Percentiles rank a stretch among this genome's conserved stretches.
These are phyloP conservation scores for Trichonephila clavipes DNA, from an alignment of 1,140 invertebrate species.

Conservation along the genomic window DNA sequence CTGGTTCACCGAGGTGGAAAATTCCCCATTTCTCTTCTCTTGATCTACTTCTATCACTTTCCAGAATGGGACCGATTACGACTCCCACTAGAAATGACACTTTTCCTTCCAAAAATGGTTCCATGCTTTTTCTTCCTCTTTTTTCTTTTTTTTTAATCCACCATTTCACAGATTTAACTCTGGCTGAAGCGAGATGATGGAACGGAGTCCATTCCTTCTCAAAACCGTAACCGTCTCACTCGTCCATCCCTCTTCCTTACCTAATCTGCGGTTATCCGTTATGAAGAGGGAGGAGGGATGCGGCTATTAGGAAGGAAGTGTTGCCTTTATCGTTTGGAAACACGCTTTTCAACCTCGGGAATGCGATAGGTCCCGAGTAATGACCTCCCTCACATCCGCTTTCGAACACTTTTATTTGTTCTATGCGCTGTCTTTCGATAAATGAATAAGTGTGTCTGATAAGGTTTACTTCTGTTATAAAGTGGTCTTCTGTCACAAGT, in stretches of 20 bases:
- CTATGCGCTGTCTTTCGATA: not conserved
- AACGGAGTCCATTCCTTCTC: not conserved
- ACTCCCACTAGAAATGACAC: constrained; percentile 18
- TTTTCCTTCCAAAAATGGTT: constrained; percentile 14
- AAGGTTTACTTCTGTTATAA: not conserved
- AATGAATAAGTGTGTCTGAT: not conserved
- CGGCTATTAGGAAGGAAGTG: constrained; percentile 22
- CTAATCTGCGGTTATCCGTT: constrained; percentile 23
- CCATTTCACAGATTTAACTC: not conserved
- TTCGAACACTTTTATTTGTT: not conserved
- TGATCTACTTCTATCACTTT: constrained; percentile 32
- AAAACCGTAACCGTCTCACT: not conserved
- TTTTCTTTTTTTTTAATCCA: constrained; percentile 6
- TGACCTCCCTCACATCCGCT: not conserved
- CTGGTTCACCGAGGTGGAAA: not conserved
- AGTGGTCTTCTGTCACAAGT: not conserved
- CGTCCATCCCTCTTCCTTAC: not conserved
- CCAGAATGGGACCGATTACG: constrained; percentile 25
- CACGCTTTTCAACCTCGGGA: not conserved
- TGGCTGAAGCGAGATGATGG: not conserved
- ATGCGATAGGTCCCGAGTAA: constrained; percentile 10
- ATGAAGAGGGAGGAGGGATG: not conserved
- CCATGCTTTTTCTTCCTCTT: not conserved
- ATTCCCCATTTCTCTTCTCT: constrained; percentile 19
- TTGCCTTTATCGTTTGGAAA: constrained; percentile 30